These are phyloP conservation scores for Hipparchia sbordonii DNA, from an alignment of 2,888 invertebrate genomes.

Conservation along the genomic window DNA sequence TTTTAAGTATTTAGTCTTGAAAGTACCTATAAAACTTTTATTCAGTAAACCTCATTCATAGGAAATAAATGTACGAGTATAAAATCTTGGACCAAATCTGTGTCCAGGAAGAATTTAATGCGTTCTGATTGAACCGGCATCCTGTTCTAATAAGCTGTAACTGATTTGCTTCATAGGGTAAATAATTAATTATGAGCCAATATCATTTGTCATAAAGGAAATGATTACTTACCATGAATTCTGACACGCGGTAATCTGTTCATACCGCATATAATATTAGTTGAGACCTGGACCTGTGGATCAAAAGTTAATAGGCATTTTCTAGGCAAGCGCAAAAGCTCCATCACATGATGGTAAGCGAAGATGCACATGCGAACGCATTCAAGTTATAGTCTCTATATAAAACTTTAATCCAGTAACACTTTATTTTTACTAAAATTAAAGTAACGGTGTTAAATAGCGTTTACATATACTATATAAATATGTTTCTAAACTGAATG, in stretches of 20 bases:
- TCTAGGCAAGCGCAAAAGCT: too few relatives aligned
- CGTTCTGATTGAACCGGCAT: conserved; percentile 21
- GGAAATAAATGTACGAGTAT: not conserved
- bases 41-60: too few relatives aligned
- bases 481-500: not conserved
- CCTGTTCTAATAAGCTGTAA: conserved; percentile 23
- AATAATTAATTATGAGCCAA: conserved; percentile 13
- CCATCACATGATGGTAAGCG: too few relatives aligned
- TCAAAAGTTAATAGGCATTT: too few relatives aligned
- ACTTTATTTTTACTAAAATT: too few relatives aligned
- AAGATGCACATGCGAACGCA: too few relatives aligned
- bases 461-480: not conserved
- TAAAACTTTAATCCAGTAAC: too few relatives aligned
- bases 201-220: conserved; percentile 12
- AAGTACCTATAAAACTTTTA: too few relatives aligned
- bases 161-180: conserved; percentile 16
- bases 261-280: not conserved
- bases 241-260: not conserved
- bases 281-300: too few relatives aligned
- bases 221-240: not conserved
- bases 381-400: too few relatives aligned
- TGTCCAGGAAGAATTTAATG: conserved; percentile 22
- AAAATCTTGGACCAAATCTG: conserved; percentile 19
- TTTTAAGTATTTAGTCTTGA: too few relatives aligned
- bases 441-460: not conserved